Base-by-base conservation (phyloP, 2,113 vertebrate species). In the Hydrochoerus hydrochaeris region DNA sequence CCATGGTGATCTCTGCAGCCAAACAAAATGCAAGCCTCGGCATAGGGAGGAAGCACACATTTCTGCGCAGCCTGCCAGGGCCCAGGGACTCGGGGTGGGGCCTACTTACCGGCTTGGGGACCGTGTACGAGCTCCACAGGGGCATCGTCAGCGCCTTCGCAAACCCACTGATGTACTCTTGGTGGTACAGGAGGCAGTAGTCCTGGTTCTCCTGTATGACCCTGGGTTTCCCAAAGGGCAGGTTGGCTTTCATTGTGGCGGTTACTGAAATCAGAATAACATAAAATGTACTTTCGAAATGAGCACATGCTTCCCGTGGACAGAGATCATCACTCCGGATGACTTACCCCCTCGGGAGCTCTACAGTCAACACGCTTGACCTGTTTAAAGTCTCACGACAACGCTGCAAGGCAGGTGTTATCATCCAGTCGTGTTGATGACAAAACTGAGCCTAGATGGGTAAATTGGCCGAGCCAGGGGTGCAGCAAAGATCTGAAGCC, bases 91-190 rank as follows among this genome's bases (percentile, higher is more conserved):
- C 4, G 20, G 44, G 32, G 85, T 14, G 54, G 54, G 54, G 54
- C 54, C 20, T 19, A 2, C 99, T 97, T 95, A 99, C 99, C 7
- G 98, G 97, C 41, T 98, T 99, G 30, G 97, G 86, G n/a, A 99
- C 5, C 5, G 99, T 99, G 96, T 99, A 99, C 22, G 99, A 99
- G 92, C 97, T 99, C 99, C 99, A 99, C 91, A 99, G 86, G 0
- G 99, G 99, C 99, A 99, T 99, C 94, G 93, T 67, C 41, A 97
- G 90, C 0, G 94, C 62, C 24, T 97, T 90, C 89, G 98, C 99
- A 97, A 99, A 99, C 65, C 97, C 99, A n/a, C 97, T 99, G 98
- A 99, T 91, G 67, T 99, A 99, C 3, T 98, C 99, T 9, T 97
- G 95, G 3, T 99, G 99, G 49, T 98, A 87, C 58, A 99, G 99